phyloP scores from a whole-genome alignment of 2,888 invertebrate genomes.

The Sesamia inferens region DNA sequence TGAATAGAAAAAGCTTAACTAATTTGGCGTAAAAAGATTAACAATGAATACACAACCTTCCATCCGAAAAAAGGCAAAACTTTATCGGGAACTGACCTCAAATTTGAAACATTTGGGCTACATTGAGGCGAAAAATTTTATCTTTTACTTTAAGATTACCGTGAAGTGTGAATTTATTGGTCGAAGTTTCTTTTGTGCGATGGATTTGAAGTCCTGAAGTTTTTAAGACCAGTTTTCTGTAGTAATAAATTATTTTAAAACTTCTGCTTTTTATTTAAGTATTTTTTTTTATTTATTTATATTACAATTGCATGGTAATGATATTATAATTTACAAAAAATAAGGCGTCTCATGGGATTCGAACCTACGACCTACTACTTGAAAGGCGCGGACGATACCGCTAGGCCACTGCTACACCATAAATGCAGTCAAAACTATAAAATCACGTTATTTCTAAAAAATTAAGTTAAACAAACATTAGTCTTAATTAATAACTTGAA shows the following conservation, averaged over 20 bases:
- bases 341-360: too few relatives aligned
- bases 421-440: neutral
- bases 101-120: constrained; percentile 40
- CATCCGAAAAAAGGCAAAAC: constrained; percentile 10
- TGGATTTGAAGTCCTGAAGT: neutral
- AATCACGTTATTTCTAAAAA: neutral
- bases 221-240: neutral
- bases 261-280: neutral
- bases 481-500: constrained; percentile 34
- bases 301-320: too few relatives aligned
- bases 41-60: constrained; percentile 1
- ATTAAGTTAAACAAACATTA: neutral
- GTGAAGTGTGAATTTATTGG: constrained; percentile 43
- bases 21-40: neutral
- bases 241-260: constrained; percentile 8
- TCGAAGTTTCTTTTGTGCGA: constrained; percentile 38
- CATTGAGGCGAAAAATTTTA: constrained; percentile 28
- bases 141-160: constrained; percentile 32
- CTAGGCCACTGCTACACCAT: neutral
- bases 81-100: constrained; percentile 37
- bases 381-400: too few relatives aligned
- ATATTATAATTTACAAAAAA: too few relatives aligned
- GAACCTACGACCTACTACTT: too few relatives aligned
- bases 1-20: too few relatives aligned
- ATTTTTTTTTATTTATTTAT: too few relatives aligned